Conservation (phyloP, 2,113 vertebrate species). For the Vimba vimba region DNA sequence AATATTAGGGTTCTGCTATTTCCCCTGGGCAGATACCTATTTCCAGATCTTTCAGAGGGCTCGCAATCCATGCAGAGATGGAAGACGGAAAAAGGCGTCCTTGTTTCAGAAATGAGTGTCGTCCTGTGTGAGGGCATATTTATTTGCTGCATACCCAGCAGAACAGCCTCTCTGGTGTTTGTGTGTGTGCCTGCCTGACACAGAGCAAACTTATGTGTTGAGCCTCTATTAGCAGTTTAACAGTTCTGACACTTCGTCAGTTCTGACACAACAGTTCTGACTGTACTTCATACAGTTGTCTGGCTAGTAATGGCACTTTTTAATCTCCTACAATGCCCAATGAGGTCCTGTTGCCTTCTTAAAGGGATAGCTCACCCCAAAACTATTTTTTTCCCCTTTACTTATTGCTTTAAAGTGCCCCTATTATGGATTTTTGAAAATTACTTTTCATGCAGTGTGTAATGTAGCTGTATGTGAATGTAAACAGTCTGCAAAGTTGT, state of each 20-base stretch:
- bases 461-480: too few relatives aligned
- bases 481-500: too few relatives aligned
- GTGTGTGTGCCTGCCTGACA: slow-evolving; percentile 14
- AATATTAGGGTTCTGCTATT: slow-evolving; percentile 60
- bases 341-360: neutral
- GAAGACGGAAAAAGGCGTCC: slow-evolving; percentile 47
- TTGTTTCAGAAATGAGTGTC: slow-evolving; percentile 56
- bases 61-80: slow-evolving; percentile 51
- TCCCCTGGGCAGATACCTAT: slow-evolving; percentile 59
- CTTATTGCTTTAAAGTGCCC: too few relatives aligned
- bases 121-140: slow-evolving; percentile 42
- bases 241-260: neutral
- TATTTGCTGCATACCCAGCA: neutral
- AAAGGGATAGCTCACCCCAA: neutral
- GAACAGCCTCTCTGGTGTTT: slow-evolving; percentile 20
- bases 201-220: slow-evolving; percentile 8
- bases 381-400: too few relatives aligned
- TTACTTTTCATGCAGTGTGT: too few relatives aligned
- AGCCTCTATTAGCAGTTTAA: neutral
- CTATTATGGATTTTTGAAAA: too few relatives aligned
- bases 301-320: slow-evolving; percentile 7
- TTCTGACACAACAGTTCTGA: neutral
- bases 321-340: neutral
- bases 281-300: neutral
- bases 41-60: slow-evolving; percentile 61